Evolutionary conservation across 2,888 invertebrate species (phyloP), one percentile per base, ranked within the genome.

Genomic region (Acanthosepion esculentum): DNA sequence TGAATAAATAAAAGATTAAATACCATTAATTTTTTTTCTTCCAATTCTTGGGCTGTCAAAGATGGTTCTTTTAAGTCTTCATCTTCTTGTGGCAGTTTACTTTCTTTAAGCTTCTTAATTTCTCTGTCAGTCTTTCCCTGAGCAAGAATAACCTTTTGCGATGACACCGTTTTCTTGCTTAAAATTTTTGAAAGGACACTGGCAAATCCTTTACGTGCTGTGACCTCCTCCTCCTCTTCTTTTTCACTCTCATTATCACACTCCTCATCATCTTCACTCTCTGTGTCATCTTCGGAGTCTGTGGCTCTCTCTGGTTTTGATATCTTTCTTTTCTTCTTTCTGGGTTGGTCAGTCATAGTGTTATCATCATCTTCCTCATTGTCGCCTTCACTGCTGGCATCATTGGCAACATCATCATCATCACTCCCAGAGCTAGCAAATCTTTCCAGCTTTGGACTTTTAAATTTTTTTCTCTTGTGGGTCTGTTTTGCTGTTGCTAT

Each of bases 101-200:
- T 94, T 48, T 92, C 95, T 91, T 94, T 96, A 64, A 95, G 94
- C 59, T 95, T 96, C 94, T 94, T 41, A 12, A 93, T 93, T 93
- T 93, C 93, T 53, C 48, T 93, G 93, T 93, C 93, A 15, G 93
- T 93, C n/a, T 93, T 93, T 53, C 93, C 93, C 95, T 96, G 96
- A 5, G 96, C 95, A 26, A 96, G 95, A 91, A 96, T 96, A 53
- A 95, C 95, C 1, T 93, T 48, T 50, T 93, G 53, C 26, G 48
- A n/a, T 7, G 50, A 48, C 48, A 95, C 95, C 94, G 96, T 95
- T 53, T 96, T 95, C 41, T 94, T 94, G 55, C 95, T 94, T 8
- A 96, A 94, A 95, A 96, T 96, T 95, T 95, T 96, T 29, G 96
- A 95, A 95, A 96, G 95, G 53, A 95, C 96, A 95, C 96, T 95